A percentile compares a stretch with the other conserved stretches of the same genome.
Conservation (phyloP, 2,113 vertebrate species). For the Eretmochelys imbricata region DNA sequence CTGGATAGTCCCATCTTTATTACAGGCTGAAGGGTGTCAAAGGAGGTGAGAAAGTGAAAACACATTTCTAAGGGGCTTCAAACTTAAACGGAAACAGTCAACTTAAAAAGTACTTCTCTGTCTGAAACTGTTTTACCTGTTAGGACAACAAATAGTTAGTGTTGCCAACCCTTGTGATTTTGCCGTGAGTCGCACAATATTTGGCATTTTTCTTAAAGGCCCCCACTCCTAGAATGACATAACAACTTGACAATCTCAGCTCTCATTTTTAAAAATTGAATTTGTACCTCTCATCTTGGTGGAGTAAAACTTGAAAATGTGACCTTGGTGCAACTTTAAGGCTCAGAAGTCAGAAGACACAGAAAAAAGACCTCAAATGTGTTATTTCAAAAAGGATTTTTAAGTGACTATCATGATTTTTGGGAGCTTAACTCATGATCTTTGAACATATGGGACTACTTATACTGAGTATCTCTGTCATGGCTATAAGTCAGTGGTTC, state of each 20-base stretch:
- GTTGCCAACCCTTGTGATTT: background rate
- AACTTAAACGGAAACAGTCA: background rate
- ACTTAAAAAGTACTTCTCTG: background rate
- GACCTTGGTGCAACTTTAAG: background rate
- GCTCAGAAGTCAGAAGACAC: rapidly evolving
- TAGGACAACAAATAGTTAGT: background rate
- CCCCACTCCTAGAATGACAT: background rate
- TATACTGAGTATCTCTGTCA: background rate
- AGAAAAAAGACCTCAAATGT: background rate
- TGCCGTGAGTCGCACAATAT: background rate
- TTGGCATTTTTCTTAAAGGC: background rate
- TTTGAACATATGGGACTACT: background rate
- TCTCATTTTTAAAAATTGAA: background rate
- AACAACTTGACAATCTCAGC: background rate
- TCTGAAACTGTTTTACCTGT: constrained; percentile 23
- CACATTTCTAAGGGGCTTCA: background rate
- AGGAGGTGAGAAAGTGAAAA: background rate
- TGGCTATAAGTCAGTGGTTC: background rate
- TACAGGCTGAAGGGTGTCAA: background rate
- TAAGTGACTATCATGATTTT: background rate
- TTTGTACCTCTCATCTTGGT: background rate
- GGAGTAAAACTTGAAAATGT: background rate
- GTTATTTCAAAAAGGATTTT: background rate
- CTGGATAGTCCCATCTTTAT: constrained; percentile 6
- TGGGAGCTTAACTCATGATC: rapidly evolving